Conservation (phyloP, 1,140 invertebrate genomes). For the Bombus picipes region DNA sequence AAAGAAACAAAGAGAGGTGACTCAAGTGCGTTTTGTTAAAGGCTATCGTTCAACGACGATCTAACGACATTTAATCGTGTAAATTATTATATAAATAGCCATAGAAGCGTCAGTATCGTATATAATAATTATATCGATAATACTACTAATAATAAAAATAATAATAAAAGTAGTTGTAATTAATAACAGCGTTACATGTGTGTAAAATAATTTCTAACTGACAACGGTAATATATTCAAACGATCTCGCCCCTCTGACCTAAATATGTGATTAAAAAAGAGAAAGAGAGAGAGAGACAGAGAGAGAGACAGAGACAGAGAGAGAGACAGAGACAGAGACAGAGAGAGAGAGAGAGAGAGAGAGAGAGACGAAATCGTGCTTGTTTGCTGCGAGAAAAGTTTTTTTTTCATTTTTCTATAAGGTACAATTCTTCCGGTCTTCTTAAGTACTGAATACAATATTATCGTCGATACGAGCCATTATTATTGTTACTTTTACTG, state of each 20-base stretch:
- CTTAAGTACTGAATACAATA: constrained; percentile 70
- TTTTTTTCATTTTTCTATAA: neutral
- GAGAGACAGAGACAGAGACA: no score
- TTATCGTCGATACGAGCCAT: constrained; percentile 55
- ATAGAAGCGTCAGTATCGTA: constrained; percentile 10
- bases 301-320: no score
- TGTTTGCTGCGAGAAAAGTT: neutral
- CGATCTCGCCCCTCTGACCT: neutral
- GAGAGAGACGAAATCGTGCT: neutral
- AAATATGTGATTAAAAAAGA: neutral
- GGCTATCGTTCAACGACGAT: constrained; percentile 8
- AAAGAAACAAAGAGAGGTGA: neutral
- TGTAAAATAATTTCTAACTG: constrained; percentile 18
- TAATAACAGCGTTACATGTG: constrained; percentile 14
- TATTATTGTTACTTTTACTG: constrained; percentile 48
- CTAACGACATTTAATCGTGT: neutral
- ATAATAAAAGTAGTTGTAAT: constrained; percentile 22
- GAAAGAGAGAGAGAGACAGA: accelerated
- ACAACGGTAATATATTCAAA: neutral
- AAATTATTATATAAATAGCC: constrained; percentile 26
- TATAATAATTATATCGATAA: constrained; percentile 30
- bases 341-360: no score
- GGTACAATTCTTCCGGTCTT: constrained; percentile 22
- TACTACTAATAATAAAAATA: constrained; percentile 15
- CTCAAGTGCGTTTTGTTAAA: neutral